phyloP scores from a whole-genome alignment of 2,888 invertebrate genomes.

The Microplitis deprimator region DNA sequence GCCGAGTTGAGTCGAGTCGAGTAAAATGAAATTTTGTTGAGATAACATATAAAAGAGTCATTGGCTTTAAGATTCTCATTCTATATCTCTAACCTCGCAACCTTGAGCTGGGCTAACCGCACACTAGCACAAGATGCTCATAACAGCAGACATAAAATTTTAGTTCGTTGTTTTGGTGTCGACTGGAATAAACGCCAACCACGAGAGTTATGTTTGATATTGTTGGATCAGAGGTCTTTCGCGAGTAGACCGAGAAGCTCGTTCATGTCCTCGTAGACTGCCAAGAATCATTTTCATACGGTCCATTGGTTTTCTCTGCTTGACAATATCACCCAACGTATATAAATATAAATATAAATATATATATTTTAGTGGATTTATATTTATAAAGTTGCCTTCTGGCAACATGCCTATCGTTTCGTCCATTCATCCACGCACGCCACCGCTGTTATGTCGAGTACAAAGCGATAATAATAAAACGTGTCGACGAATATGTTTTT shows the following conservation, averaged over 20 bases:
- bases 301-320: slow-evolving; percentile 28
- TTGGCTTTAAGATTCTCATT: background rate
- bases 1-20: too few species aligned
- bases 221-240: slow-evolving; percentile 7
- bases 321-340: slow-evolving; percentile 6
- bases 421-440: slow-evolving; percentile 49
- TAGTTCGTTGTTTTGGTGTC: background rate
- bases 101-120: background rate
- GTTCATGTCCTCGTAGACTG: background rate
- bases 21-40: too few species aligned
- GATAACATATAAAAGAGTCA: background rate
- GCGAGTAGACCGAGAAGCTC: background rate
- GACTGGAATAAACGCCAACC: background rate
- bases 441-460: slow-evolving; percentile 18
- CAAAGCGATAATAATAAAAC: slow-evolving; percentile 23
- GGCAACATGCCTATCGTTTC: slow-evolving; percentile 48
- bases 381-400: slow-evolving; percentile 35
- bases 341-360: background rate
- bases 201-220: slow-evolving; percentile 3
- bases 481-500: background rate
- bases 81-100: background rate
- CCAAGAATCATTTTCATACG: slow-evolving; percentile 24
- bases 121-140: background rate
- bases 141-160: background rate
- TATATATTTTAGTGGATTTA: slow-evolving; percentile 7